Conservation (phyloP, 2,888 invertebrate genomes). For the Caenorhabditis sulstoni region DNA sequence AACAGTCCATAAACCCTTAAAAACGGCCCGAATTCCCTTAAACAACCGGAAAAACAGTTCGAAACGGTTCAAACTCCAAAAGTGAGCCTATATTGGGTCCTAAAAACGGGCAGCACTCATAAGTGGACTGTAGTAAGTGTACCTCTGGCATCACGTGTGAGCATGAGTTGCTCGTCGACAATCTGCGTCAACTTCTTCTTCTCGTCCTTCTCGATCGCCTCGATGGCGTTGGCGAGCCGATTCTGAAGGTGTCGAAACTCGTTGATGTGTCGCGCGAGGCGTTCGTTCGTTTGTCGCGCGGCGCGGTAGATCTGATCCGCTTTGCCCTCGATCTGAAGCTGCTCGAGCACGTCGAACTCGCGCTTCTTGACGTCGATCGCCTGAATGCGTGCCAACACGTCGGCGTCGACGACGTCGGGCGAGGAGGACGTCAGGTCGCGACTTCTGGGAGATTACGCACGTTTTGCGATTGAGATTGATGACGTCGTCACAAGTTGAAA, state of each 20-base stretch:
- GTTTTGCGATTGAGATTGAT: not conserved
- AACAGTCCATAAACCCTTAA: too few species aligned
- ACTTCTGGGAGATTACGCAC: slow-evolving; percentile 49
- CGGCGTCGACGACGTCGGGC: slow-evolving; percentile 70
- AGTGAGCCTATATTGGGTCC: too few species aligned
- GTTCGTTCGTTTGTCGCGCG: slow-evolving; percentile 58
- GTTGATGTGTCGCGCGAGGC: slow-evolving; percentile 71
- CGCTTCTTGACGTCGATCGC: slow-evolving; percentile 67
- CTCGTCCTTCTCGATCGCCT: slow-evolving; percentile 76
- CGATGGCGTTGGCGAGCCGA: slow-evolving; percentile 68
- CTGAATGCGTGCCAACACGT: slow-evolving; percentile 67
- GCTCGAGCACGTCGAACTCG: slow-evolving; percentile 69
- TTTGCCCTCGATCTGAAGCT: slow-evolving; percentile 78
- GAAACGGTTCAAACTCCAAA: too few species aligned
- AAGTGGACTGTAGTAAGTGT: not conserved
- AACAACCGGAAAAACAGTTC: too few species aligned
- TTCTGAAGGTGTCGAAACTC: slow-evolving; percentile 76
- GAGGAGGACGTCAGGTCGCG: slow-evolving; percentile 60
- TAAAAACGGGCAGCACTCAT: too few species aligned
- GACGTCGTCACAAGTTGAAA: too few species aligned
- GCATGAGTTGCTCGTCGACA: slow-evolving; percentile 74
- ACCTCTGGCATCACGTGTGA: slow-evolving; percentile 75
- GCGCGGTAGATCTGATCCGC: slow-evolving; percentile 77
- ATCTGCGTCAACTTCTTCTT: slow-evolving; percentile 66
- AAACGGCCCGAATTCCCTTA: too few species aligned